Percentiles rank a stretch among this genome's conserved stretches.
Evolutionary conservation across 37 sponge, comb jelly and placozoan genomes (phyloP).

Genomic region (Hexactinellida sp.): DNA sequence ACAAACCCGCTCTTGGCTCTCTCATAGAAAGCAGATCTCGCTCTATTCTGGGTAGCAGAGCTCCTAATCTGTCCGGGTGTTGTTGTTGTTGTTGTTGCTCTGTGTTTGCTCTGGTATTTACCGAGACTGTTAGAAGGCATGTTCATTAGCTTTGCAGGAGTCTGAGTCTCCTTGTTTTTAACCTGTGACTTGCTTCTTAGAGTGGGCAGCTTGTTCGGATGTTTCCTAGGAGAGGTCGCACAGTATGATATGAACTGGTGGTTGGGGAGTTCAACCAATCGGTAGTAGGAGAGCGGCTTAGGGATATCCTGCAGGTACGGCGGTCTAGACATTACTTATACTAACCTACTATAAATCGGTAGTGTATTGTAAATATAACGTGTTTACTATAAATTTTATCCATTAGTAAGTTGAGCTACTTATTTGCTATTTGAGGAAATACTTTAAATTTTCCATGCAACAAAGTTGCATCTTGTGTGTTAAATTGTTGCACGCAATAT

Average conservation of each 20-base stretch:
- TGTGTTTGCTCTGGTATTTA: background rate
- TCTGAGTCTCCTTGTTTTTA: background rate
- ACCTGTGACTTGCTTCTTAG: background rate
- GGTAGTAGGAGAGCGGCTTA: background rate
- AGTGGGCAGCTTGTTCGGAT: background rate
- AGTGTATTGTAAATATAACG: no score
- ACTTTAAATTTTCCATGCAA: no score
- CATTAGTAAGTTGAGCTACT: no score
- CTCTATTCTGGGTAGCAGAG: background rate
- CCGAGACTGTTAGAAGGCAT: background rate
- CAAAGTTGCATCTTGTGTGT: no score
- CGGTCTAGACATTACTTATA: no score
- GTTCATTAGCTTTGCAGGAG: background rate
- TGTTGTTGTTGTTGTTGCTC: background rate
- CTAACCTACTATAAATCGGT: no score
- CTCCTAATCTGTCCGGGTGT: background rate
- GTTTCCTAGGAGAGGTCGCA: background rate
- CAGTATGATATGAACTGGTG: conserved; percentile 11
- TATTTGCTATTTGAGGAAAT: no score
- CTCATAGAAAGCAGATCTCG: background rate
- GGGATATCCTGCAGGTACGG: background rate
- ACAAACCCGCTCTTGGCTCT: conserved; percentile 11
- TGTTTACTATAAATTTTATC: no score
- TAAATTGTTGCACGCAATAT: no score
- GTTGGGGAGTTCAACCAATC: background rate